Evolutionary conservation across 53 echinoderm and acorn worm species (phyloP).

Genomic region (Arbacia lixula): DNA sequence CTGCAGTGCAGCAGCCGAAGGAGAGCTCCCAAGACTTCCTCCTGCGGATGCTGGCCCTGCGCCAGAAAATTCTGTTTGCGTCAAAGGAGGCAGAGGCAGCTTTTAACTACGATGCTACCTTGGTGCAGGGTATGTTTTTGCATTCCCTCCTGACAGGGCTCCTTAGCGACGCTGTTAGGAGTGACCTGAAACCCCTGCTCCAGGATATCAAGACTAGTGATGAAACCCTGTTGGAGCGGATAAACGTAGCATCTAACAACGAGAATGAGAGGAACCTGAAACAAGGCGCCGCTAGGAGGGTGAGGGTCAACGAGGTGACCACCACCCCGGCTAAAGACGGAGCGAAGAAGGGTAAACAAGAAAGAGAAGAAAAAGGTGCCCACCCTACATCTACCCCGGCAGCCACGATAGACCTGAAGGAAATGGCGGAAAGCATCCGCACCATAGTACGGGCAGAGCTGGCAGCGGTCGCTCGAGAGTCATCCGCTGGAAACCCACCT

Average conservation of each 20-base stretch:
- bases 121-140: slow-evolving; percentile 49
- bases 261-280: background rate
- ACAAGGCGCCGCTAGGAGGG: background rate
- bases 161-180: slow-evolving; percentile 21
- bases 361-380: too few relatives aligned
- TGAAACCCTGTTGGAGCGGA: slow-evolving; percentile 39
- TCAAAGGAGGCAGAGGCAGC: slow-evolving; percentile 46
- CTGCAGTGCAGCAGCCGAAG: slow-evolving; percentile 19
- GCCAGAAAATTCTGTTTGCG: slow-evolving; percentile 59
- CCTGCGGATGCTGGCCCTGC: slow-evolving; percentile 41
- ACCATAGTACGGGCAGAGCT: background rate
- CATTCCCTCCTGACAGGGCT: slow-evolving; percentile 57
- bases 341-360: too few relatives aligned
- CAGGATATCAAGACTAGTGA: background rate
- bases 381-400: too few relatives aligned
- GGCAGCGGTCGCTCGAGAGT: background rate
- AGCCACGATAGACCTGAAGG: background rate
- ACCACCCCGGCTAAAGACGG: too few relatives aligned
- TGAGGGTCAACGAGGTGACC: background rate
- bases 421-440: background rate
- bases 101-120: slow-evolving; percentile 42
- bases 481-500: too few relatives aligned
- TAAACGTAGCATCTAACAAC: background rate
- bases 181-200: slow-evolving; percentile 17
- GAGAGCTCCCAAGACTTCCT: slow-evolving; percentile 55